Percentiles rank a stretch among this genome's conserved stretches.
Evolutionary conservation across 2,113 vertebrate species (phyloP).

Genomic region (Erpornis zantholeuca): DNA sequence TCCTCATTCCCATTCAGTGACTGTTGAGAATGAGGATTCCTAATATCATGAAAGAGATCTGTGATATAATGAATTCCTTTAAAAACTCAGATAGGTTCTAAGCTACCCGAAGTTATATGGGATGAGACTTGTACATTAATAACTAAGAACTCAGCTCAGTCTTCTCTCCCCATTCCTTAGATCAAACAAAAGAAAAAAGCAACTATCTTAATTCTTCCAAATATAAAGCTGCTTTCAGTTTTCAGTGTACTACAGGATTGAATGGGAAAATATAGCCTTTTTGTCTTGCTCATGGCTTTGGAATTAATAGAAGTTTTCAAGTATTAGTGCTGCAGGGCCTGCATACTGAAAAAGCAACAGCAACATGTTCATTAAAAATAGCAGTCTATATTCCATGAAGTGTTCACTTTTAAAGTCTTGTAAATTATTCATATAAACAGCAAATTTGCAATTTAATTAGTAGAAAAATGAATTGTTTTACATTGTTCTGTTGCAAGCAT

Average conservation of each 20-base stretch:
- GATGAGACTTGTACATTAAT: neutral
- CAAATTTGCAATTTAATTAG: constrained; percentile 22
- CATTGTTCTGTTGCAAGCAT: neutral
- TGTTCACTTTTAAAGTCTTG: neutral
- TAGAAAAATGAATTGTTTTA: constrained; percentile 14
- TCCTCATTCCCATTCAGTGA: neutral
- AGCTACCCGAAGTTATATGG: neutral
- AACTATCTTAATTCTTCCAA: neutral
- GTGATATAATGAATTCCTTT: neutral
- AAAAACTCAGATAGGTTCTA: neutral
- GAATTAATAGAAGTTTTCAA: constrained; percentile 36
- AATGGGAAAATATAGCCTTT: neutral
- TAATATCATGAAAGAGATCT: neutral
- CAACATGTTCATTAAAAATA: constrained; percentile 22
- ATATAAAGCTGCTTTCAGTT: neutral
- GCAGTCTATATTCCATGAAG: neutral
- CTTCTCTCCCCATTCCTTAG: neutral
- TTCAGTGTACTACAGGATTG: neutral
- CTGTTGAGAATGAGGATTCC: neutral
- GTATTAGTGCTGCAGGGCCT: constrained; percentile 7
- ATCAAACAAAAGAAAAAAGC: neutral
- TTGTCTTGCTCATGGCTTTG: neutral
- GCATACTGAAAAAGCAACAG: neutral
- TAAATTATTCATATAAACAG: neutral
- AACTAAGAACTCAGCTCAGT: neutral